phyloP scores from a whole-genome alignment of 1,140 invertebrate species.

The Helicoverpa armigera region DNA sequence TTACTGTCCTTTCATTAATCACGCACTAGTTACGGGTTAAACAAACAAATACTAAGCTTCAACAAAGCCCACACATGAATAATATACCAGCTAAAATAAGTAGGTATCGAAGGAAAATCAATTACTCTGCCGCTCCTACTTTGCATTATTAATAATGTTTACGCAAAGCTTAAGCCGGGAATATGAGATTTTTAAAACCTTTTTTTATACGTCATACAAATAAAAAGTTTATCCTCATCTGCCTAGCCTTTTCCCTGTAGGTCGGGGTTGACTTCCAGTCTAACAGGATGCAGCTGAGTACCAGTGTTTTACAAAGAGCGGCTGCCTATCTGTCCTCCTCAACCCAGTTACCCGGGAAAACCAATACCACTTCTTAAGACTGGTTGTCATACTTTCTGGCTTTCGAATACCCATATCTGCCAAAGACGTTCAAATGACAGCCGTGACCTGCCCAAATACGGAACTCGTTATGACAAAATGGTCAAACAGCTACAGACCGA shows the following conservation, averaged over 20 bases:
- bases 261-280: too few relatives aligned
- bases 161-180: constrained; percentile 13
- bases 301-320: too few relatives aligned
- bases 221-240: neutral
- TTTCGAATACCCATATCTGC: neutral
- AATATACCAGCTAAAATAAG: constrained; percentile 26
- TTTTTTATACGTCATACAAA: neutral
- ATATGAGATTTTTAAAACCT: constrained; percentile 18
- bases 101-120: constrained; percentile 18
- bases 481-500: too few relatives aligned
- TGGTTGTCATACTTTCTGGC: too few relatives aligned
- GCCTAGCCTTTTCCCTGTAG: too few relatives aligned
- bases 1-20: neutral
- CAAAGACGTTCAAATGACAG: neutral
- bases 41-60: constrained; percentile 19
- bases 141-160: constrained; percentile 33
- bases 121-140: constrained; percentile 18
- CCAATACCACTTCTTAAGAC: too few relatives aligned
- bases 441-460: neutral
- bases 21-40: neutral
- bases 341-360: too few relatives aligned
- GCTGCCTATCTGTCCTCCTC: too few relatives aligned
- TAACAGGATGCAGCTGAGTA: too few relatives aligned
- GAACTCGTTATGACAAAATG: too few relatives aligned
- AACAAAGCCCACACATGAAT: constrained; percentile 3